Percentiles rank a stretch among this genome's conserved stretches.
Evolutionary conservation across 2,797 vertebrate genomes (phyloP).

Genomic region (Aplochiton taeniatus): DNA sequence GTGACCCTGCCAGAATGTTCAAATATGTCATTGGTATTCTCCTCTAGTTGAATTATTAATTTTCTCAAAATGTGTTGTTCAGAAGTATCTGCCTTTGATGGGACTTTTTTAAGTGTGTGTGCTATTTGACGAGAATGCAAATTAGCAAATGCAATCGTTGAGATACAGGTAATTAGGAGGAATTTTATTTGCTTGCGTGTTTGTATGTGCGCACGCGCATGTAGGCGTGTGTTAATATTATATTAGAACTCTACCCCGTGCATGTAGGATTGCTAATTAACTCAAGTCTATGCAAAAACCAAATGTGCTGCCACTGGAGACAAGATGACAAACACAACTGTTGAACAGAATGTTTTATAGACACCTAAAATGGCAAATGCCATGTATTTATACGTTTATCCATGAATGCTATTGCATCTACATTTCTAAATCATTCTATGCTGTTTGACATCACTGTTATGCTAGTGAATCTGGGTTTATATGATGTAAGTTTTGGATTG

Average conservation of each 20-base stretch:
- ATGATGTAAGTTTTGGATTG: constrained; percentile 36
- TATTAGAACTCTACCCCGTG: constrained; percentile 34
- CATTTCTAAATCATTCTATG: too few species aligned
- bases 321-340: constrained; percentile 23
- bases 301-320: constrained; percentile 12
- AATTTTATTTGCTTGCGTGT: constrained; percentile 16
- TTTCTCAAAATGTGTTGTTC: constrained; percentile 17
- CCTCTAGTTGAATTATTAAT: constrained; percentile 4
- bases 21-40: constrained; percentile 17
- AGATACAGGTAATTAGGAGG: constrained; percentile 25
- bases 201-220: constrained; percentile 1
- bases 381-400: constrained; percentile 21
- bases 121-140: constrained; percentile 16
- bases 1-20: background rate
- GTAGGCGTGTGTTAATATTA: constrained; percentile 9
- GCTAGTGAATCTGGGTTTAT: constrained; percentile 28
- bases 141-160: constrained; percentile 14
- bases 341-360: background rate
- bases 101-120: constrained; percentile 2
- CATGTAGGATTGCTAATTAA: constrained; percentile 39
- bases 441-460: constrained; percentile 8
- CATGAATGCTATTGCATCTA: constrained; percentile 7
- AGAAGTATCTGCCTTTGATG: constrained; percentile 8
- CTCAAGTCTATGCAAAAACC: constrained; percentile 47
- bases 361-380: constrained; percentile 29